A percentile compares a stretch with the other conserved stretches of the same genome.
These are phyloP conservation scores for Phataginus tricuspis DNA, from an alignment of 2,797 vertebrate species.

Conservation along the genomic window DNA sequence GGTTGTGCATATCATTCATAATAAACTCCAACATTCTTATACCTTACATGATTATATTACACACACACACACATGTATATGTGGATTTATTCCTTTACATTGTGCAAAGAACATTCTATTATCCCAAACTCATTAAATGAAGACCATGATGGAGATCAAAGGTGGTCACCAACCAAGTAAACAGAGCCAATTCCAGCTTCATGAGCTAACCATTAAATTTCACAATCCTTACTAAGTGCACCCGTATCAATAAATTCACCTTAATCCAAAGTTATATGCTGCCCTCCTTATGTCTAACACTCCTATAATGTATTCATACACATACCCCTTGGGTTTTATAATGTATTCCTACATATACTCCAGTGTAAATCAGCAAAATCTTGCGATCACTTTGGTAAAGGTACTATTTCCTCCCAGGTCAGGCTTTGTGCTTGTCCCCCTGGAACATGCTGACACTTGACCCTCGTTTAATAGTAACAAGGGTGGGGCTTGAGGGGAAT, in stretches of 20 bases:
- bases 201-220: neutral
- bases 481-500: neutral
- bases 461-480: neutral
- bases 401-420: neutral
- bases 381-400: rapidly evolving
- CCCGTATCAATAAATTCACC: neutral
- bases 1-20: neutral
- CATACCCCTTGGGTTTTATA: neutral
- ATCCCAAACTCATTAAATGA: neutral
- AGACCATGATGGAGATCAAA: neutral
- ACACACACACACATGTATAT: too few species aligned
- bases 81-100: neutral
- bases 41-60: neutral
- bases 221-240: neutral
- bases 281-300: neutral
- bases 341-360: neutral
- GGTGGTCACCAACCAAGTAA: neutral
- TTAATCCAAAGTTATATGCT: rapidly evolving
- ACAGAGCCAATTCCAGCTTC: neutral
- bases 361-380: neutral
- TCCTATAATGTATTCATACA: neutral
- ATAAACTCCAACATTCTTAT: neutral
- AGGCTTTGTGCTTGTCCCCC: neutral
- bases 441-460: neutral
- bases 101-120: neutral